A percentile compares a stretch with the other conserved stretches of the same genome.
Conservation (phyloP, 2,797 vertebrate genomes). For the Buceros bicornis region DNA sequence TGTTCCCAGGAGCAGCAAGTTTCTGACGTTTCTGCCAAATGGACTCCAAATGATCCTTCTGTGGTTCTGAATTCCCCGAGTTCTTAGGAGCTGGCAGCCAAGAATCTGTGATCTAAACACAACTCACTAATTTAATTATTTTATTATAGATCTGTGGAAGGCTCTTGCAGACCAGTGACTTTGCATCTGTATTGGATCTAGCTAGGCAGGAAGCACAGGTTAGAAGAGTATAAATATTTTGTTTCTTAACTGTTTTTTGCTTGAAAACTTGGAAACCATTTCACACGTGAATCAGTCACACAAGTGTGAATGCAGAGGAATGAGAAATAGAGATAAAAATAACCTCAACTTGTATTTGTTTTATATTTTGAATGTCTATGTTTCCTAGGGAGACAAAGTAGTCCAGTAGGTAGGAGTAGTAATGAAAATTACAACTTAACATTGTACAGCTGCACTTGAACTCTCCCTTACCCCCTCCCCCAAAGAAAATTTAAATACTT, state of each 20-base stretch:
- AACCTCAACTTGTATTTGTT: constrained; percentile 15
- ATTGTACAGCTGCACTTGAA: not conserved
- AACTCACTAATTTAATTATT: constrained; percentile 91
- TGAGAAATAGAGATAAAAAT: constrained; percentile 41
- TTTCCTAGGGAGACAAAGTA: not conserved
- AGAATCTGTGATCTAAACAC: constrained; percentile 85
- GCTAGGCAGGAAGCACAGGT: constrained; percentile 74
- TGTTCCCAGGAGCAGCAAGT: constrained; percentile 86
- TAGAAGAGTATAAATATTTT: constrained; percentile 82
- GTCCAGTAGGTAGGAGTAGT: not conserved
- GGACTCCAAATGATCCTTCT: constrained; percentile 86
- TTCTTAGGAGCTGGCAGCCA: constrained; percentile 86
- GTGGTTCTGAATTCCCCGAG: constrained; percentile 83
- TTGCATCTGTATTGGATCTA: constrained; percentile 85
- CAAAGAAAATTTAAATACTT: not conserved
- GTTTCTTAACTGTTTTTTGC: constrained; percentile 77
- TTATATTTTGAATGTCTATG: not conserved
- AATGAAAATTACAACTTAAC: not conserved
- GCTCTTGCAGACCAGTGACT: constrained; percentile 79
- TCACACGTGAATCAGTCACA: constrained; percentile 65
- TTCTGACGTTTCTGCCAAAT: constrained; percentile 87
- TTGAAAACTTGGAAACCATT: constrained; percentile 78
- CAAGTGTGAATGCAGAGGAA: constrained; percentile 52
- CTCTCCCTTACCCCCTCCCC: not conserved
- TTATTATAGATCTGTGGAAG: constrained; percentile 85